These are phyloP conservation scores for Acanthacorydalis orientalis DNA, from an alignment of 2,888 invertebrate genomes.

Conservation along the genomic window DNA sequence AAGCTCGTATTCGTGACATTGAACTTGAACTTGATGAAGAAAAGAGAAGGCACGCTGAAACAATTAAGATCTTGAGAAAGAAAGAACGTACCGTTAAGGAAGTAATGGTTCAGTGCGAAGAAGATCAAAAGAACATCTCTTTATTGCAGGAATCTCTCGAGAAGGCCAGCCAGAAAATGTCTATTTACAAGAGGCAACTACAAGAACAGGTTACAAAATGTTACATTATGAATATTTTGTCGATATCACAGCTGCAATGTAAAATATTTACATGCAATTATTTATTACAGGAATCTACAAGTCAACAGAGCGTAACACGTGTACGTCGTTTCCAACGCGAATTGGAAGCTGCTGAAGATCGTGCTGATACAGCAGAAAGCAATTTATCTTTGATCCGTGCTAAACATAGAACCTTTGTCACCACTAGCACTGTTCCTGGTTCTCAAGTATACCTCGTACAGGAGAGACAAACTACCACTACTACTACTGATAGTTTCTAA, in stretches of 20 bases:
- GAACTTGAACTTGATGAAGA: slow-evolving; percentile 92
- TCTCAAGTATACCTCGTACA: slow-evolving; percentile 83
- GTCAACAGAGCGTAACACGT: slow-evolving; percentile 82
- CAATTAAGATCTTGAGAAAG: slow-evolving; percentile 93
- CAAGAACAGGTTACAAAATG: slow-evolving; percentile 56
- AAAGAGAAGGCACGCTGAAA: slow-evolving; percentile 92
- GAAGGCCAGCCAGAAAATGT: slow-evolving; percentile 73
- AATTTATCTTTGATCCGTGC: slow-evolving; percentile 89
- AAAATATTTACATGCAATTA: slow-evolving; percentile 3
- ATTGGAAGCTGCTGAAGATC: slow-evolving; percentile 92
- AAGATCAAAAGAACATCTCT: slow-evolving; percentile 90
- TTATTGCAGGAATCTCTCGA: slow-evolving; percentile 83
- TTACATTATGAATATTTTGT: not conserved
- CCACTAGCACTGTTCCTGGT: slow-evolving; percentile 82
- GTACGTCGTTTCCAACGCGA: slow-evolving; percentile 97
- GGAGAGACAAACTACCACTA: slow-evolving; percentile 35
- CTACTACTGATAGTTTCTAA: not conserved
- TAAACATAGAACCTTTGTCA: slow-evolving; percentile 96
- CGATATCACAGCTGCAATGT: not conserved
- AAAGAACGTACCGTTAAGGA: slow-evolving; percentile 96
- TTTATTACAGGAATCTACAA: slow-evolving; percentile 63
- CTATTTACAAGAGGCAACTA: slow-evolving; percentile 90
- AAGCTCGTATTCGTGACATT: slow-evolving; percentile 85
- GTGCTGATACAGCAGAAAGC: slow-evolving; percentile 88
- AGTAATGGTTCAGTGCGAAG: slow-evolving; percentile 86